Evolutionary conservation across 2,797 vertebrate genomes (phyloP), one percentile per base, ranked within the genome.

Genomic region (Spheniscus humboldti): DNA sequence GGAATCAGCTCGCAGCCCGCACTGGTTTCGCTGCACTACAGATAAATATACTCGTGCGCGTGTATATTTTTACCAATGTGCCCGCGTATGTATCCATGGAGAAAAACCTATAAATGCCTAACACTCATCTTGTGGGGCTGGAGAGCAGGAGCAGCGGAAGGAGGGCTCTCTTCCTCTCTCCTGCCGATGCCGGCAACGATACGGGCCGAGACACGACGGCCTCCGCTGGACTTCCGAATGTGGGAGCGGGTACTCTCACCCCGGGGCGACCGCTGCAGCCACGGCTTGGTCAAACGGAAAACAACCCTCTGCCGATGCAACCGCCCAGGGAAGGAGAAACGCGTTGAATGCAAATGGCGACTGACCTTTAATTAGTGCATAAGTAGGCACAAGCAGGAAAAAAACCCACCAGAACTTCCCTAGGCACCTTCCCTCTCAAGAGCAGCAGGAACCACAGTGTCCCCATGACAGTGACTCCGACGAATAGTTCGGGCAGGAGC

Each of bases 71-170:
- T 96, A 97, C 95, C 96, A 85, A 59, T 48, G 56, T 92, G 96
- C 95, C 94, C 33, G 6, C 59, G 6, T 67, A 55, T 37, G 96
- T 96, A 96, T 97, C 96, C 96, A 96, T 96, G 96, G 96, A 97
- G 96, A 97, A 95, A 79, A 96, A 18, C 88, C 96, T 96, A 95
- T 94, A 96, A 96, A 95, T 92, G 94, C 88, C 91, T 90, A 88
- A 84, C 88, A 3, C 83, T 71, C 23, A 1, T 55, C 91, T 53
- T 45, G 77, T 60, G 96, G 95, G 94, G 96, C 92, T 89, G 95
- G 53, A 62, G 92, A 95, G 71, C 0, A 0, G 63, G 15, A 92
- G 73, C 37, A 10, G 90, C 45, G 35, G 28, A 0, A 60, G 53
- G 55, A 83, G 94, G 93, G 92, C 53, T 63, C 91, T 57, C 18